phyloP scores from a whole-genome alignment of 2,113 vertebrate genomes.

The Callaeas wilsoni region DNA sequence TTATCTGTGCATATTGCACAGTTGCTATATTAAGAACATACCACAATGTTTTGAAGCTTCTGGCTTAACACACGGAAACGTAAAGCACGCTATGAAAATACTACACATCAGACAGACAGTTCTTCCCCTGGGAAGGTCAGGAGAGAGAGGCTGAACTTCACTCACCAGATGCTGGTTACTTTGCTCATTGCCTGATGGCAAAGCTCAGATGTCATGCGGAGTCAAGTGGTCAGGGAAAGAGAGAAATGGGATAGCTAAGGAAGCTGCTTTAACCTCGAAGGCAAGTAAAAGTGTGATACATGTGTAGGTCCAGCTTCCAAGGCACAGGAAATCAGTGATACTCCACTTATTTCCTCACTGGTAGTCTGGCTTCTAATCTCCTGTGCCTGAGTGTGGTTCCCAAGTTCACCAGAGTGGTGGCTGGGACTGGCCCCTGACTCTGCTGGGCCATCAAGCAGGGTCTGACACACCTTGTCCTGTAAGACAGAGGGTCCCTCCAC shows the following conservation, averaged over 20 bases:
- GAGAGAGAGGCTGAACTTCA: background rate
- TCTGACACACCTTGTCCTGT: background rate
- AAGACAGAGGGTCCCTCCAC: background rate
- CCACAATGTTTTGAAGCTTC: background rate
- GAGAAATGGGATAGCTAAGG: background rate
- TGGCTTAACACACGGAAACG: background rate
- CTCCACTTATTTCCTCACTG: background rate
- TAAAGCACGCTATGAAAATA: background rate
- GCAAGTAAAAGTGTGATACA: background rate
- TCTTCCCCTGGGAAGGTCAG: background rate
- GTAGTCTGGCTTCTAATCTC: background rate
- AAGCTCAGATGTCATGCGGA: background rate
- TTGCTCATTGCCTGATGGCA: background rate
- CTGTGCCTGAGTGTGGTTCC: background rate
- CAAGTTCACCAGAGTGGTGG: background rate
- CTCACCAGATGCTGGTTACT: background rate
- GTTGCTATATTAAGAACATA: background rate
- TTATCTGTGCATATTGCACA: background rate
- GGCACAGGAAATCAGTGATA: background rate
- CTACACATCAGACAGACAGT: background rate
- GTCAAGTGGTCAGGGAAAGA: fast-evolving
- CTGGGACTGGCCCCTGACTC: background rate
- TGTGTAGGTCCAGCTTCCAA: background rate
- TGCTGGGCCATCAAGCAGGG: background rate
- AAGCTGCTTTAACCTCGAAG: background rate